A percentile compares a stretch with the other conserved stretches of the same genome.
These are phyloP conservation scores for Bolborhynchus lineola DNA, from an alignment of 2,113 vertebrate species.

Conservation along the genomic window DNA sequence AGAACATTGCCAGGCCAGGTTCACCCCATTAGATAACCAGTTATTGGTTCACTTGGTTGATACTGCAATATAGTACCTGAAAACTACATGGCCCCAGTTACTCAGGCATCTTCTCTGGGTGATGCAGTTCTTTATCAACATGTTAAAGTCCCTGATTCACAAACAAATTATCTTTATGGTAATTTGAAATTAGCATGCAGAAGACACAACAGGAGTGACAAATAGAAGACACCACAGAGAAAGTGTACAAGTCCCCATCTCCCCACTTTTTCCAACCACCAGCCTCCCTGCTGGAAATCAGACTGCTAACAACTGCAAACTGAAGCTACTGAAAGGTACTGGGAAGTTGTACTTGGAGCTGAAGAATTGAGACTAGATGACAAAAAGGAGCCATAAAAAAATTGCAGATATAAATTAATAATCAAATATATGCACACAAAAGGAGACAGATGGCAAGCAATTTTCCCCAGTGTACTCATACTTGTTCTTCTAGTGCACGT, in stretches of 20 bases:
- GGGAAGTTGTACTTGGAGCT: background rate
- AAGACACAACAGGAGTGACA: background rate
- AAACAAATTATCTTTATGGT: background rate
- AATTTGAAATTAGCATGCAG: background rate
- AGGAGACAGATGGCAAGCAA: constrained; percentile 71
- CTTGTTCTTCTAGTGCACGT: constrained; percentile 43
- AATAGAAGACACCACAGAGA: background rate
- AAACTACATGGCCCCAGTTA: background rate
- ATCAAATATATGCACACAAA: constrained; percentile 51
- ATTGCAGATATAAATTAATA: constrained; percentile 57
- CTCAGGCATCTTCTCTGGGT: background rate
- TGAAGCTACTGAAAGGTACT: background rate
- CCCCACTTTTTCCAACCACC: background rate
- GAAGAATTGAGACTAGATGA: background rate
- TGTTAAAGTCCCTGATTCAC: background rate
- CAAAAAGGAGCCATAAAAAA: constrained; percentile 15
- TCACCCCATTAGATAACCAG: background rate
- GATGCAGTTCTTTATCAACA: background rate
- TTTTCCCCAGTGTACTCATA: constrained; percentile 63
- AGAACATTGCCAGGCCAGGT: background rate
- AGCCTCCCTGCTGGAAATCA: background rate
- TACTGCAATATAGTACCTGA: background rate
- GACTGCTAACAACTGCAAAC: background rate
- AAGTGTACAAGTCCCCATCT: background rate
- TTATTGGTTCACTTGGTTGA: background rate